Conservation (phyloP, 2,888 invertebrate genomes). For the Drosophila kanekoi region DNA sequence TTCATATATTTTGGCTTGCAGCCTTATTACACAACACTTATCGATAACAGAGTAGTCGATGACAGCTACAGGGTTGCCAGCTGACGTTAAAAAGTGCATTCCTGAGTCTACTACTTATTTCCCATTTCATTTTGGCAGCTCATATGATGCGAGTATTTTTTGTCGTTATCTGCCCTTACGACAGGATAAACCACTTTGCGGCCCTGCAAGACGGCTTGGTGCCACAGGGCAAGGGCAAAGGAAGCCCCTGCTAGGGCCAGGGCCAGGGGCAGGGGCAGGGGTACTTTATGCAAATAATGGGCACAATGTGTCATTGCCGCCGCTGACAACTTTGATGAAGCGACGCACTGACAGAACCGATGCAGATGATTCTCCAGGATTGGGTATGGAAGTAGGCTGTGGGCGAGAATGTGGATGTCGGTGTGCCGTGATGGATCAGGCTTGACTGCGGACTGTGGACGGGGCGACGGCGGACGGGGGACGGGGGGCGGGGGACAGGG, state of each 20-base stretch:
- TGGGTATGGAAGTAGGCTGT: slow-evolving; percentile 5
- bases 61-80: neutral
- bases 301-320: slow-evolving; percentile 75
- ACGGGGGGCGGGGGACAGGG: neutral
- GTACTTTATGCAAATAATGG: slow-evolving; percentile 79
- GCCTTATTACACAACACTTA: neutral
- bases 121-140: slow-evolving; percentile 5
- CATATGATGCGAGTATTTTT: slow-evolving; percentile 18
- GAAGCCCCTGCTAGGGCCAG: neutral
- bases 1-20: no score
- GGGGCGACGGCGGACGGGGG: no score
- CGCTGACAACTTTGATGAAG: slow-evolving; percentile 75
- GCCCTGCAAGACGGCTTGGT: slow-evolving; percentile 13
- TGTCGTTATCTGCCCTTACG: slow-evolving; percentile 38
- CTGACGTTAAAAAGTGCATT: slow-evolving; percentile 18
- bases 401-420: neutral
- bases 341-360: slow-evolving; percentile 57
- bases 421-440: slow-evolving; percentile 48
- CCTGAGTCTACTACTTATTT: slow-evolving; percentile 1
- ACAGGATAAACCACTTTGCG: slow-evolving; percentile 73
- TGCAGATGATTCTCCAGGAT: slow-evolving; percentile 35
- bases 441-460: neutral
- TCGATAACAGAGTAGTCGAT: slow-evolving; percentile 2
- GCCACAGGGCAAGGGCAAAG: neutral
- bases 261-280: neutral